Base-by-base conservation (phyloP, 2,797 vertebrate genomes). In the Sciurus carolinensis region DNA sequence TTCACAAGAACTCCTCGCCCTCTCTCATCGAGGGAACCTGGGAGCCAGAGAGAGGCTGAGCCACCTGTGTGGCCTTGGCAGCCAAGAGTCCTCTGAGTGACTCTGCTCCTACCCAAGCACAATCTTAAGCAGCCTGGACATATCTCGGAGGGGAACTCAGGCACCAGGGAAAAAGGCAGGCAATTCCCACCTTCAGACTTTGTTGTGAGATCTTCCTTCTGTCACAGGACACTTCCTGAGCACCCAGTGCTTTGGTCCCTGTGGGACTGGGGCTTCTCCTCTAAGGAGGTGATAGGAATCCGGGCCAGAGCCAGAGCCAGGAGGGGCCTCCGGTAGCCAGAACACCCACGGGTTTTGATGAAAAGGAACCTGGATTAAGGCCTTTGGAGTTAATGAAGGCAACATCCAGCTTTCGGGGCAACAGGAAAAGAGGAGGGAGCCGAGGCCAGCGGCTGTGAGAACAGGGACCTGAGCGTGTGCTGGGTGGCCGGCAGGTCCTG, bases 371-470 rank as follows among this genome's bases (percentile, higher is more conserved):
- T 80, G 50, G 36, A 50, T 96, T 8, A 94, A 77, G 30, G 26
- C 42, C 62, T 79, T 77, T 50, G 66, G 59, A 93, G 10, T 18
- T 94, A 90, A 92, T 88, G 81, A 96, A 83, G 73, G 93, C 42
- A 57, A 90, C 93, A 62, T 13, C 10, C 0, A 0, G 14, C 39
- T 71, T 87, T 28, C 36, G 52, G 47, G 36, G 79, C 24, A 87
- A 33, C 0, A 86, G 85, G 67, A 20, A n/a, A 39, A 18, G 8
- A 71, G 44, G 83, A 69, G 4, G 33, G 42, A 39, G 50, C 44
- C 1, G 18, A 24, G 59, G 52, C n/a, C 14, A 15, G 57, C 2
- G 17, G 39, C 39, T 0, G 0, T 0, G 14, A 24, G 52, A 12
- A 9, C 3, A n/a, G 59, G 8, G 3, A 0, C 6, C 3, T 0